Percentiles rank a stretch among this genome's conserved stretches.
Evolutionary conservation across 2,113 vertebrate species (phyloP).

Genomic region (Paraplagusia blochii): DNA sequence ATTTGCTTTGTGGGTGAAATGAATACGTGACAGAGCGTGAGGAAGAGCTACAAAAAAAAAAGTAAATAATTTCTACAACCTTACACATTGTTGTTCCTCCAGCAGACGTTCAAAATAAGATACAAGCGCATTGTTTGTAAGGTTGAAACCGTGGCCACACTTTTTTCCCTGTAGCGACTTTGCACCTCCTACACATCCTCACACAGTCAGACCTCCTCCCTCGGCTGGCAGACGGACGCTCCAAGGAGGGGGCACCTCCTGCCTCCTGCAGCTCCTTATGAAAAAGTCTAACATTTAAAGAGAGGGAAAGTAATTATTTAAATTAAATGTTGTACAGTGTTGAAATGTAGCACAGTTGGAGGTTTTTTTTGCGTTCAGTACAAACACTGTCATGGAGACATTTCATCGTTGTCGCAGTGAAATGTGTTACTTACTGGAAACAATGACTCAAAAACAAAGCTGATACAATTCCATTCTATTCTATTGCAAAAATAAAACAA

Average conservation of each 20-base stretch:
- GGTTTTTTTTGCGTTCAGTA: no score
- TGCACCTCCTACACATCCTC: slow-evolving; percentile 72
- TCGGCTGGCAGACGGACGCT: slow-evolving; percentile 47
- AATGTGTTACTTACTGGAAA: no score
- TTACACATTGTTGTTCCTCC: slow-evolving; percentile 37
- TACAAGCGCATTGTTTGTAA: slow-evolving; percentile 40
- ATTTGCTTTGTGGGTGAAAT: slow-evolving; percentile 21
- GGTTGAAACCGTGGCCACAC: slow-evolving; percentile 46
- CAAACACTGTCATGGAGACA: no score
- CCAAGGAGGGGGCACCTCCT: slow-evolving; percentile 35
- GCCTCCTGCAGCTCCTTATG: slow-evolving; percentile 28
- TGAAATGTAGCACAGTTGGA: background rate
- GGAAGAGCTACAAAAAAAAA: background rate
- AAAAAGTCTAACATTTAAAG: slow-evolving; percentile 23
- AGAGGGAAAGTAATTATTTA: background rate
- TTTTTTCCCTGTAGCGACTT: slow-evolving; percentile 64
- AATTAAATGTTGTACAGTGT: background rate
- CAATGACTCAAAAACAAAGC: no score
- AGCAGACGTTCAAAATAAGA: slow-evolving; percentile 58
- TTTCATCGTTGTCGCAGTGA: no score
- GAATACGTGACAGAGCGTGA: slow-evolving; percentile 33
- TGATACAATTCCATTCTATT: no score
- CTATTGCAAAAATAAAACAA: no score
- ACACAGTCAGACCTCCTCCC: slow-evolving; percentile 49
- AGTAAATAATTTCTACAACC: slow-evolving; percentile 22